Evolutionary conservation across 2,888 invertebrate species (phyloP), one percentile per base, ranked within the genome.

Genomic region (Loripinus fragilis): DNA sequence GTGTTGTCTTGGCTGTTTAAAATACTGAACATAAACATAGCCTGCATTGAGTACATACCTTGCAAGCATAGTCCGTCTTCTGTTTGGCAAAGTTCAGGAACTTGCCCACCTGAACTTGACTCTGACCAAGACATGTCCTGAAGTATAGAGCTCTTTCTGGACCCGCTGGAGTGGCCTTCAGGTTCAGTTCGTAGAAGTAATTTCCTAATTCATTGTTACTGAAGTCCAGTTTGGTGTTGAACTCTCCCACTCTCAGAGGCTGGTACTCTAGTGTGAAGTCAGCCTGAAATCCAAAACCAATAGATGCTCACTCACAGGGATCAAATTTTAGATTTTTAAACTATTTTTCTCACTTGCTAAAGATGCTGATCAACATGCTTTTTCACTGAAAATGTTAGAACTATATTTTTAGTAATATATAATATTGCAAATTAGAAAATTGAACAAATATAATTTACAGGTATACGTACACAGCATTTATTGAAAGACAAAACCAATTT

Each of bases 61-160:
- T 93, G 90, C 93, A 94, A 15, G 87, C 71, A 77, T 94, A 94
- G 80, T 94, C 94, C 15, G 93, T 92, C 83, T 93, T 94, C 81
- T 92, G 92, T 82, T 93, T 93, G 65, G 92, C 90, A 83, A 90
- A 94, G 87, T 94, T 94, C n/a, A 92, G 83, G 87, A 94, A 94
- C 74, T 91, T 92, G 35, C 92, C 93, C 0, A 88, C 80, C 75
- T 91, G 91, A 7, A 87, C 85, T 74, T 92, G 91, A 64, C 78
- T 89, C 64, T 89, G 89, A 20, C 94, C 94, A 0, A 94, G 90
- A 52, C 88, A 87, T 15, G 92, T 90, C 8, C 92, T 83, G 87
- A 93, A 93, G 83, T 93, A 91, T 38, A 92, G 77, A 5, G 93
- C 90, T 74, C 90, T 91, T 84, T 94, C 94, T 23, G 93, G 92